These are phyloP conservation scores for Pristionchus arcanus DNA, from an alignment of 2,888 invertebrate species.

Conservation along the genomic window DNA sequence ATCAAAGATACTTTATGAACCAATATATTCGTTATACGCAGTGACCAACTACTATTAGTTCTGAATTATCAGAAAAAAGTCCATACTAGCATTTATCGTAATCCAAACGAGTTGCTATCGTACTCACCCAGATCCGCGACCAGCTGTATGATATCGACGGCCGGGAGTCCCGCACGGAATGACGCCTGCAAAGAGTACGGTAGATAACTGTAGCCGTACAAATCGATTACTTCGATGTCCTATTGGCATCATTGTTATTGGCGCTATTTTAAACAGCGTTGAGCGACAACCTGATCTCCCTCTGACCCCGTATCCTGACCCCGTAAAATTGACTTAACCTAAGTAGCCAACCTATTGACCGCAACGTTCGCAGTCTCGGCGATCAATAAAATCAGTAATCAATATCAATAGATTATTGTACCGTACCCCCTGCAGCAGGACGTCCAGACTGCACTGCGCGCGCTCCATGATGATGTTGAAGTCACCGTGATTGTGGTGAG, in stretches of 20 bases:
- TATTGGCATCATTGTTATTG: too few relatives aligned
- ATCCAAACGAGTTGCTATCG: not conserved
- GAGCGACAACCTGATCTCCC: too few relatives aligned
- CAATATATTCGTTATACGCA: too few relatives aligned
- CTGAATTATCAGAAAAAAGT: not conserved
- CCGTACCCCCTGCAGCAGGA: not conserved
- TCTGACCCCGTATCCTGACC: too few relatives aligned
- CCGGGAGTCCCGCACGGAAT: constrained; percentile 18
- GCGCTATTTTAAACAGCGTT: too few relatives aligned
- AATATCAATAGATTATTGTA: not conserved
- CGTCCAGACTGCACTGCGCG: constrained; percentile 37
- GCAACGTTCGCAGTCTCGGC: too few relatives aligned
- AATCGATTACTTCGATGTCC: not conserved
- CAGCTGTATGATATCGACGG: constrained; percentile 16
- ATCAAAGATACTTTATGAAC: too few relatives aligned
- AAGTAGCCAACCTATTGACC: too few relatives aligned
- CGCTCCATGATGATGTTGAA: constrained; percentile 49
- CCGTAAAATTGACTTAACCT: too few relatives aligned
- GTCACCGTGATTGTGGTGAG: not conserved
- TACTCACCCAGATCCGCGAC: constrained; percentile 49
- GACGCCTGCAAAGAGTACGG: not conserved
- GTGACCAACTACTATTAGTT: too few relatives aligned
- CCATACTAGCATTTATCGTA: not conserved
- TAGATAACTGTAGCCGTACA: not conserved
- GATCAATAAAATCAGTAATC: not conserved